Base-by-base conservation (phyloP, 92 coral and sea anemone genomes). In the Phenganax stokvisi region DNA sequence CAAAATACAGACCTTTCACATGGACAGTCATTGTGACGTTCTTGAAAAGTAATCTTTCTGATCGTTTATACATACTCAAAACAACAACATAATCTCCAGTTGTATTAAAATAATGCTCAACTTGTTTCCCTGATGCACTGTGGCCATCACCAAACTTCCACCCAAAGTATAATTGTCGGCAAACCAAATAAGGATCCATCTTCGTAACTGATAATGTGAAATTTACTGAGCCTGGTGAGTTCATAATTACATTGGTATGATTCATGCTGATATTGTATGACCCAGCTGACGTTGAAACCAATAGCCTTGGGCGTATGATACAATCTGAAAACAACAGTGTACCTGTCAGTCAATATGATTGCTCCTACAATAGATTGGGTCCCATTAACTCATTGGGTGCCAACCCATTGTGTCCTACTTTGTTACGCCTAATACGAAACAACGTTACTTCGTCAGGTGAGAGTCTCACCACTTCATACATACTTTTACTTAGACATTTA, bases 71-170 rank as follows among this genome's bases (percentile, higher is more conserved):
- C 61, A 78, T 44, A 31, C 16, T 53, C 71, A 78, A 20, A 52
- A 61, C 72, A 25, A 78, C 53, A 20, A 8, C 7, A 57, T 27
- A 78, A 25, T 17, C 10, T 61, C 82, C 82, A 78, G 82, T 28
- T 10, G 9, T 29, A 44, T 78, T 78, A 62, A 61, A 78, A 63
- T 57, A 28, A 60, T 60, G 82, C n/a, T 52, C 37, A 0, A 52
- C 72, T 30, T 60, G 56, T 30, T 61, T 62, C n/a, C 67, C 63
- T 9, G 44, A 27, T 57, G 72, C 16, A 10, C 51, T 72, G 58
- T 10, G 27, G 37, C 92, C 87, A 86, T 92, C 97, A 28, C 92
- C 91, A 84, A 92, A 91, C 66, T 84, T 44, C 97, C 97, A 92
- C 29, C 27, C 28, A 80, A 67, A 90, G 54, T 12, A 51, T 25